phyloP scores from a whole-genome alignment of 92 coral and sea anemone species.

The Parazoanthus swiftii region DNA sequence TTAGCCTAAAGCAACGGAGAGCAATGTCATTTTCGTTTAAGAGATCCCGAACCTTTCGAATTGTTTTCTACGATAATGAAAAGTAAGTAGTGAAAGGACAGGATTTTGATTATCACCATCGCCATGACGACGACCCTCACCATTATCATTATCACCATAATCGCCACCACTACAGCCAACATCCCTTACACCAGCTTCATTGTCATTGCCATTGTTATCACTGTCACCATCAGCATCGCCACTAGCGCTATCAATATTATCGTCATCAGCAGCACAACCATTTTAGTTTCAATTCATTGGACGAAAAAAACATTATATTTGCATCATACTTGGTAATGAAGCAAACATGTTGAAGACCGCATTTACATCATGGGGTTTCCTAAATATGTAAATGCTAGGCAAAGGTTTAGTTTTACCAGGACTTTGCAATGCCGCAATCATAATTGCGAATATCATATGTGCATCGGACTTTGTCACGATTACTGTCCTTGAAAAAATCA shows the following conservation, averaged over 20 bases:
- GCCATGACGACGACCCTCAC: too few species aligned
- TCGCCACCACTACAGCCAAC: too few species aligned
- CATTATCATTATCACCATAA: too few species aligned
- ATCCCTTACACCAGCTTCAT: too few species aligned
- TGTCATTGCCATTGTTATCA: too few species aligned
- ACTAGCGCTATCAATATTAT: too few species aligned
- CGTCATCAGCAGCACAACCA: too few species aligned
- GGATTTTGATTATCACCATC: not conserved
- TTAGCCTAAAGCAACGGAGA: not conserved
- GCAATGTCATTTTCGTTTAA: not conserved
- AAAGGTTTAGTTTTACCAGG: constrained; percentile 4
- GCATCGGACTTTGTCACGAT: constrained; percentile 16
- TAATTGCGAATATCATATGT: constrained; percentile 14
- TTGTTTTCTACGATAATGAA: not conserved
- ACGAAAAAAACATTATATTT: constrained; percentile 21
- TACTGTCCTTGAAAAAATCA: not conserved
- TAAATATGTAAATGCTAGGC: not conserved
- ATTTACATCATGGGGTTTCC: constrained; percentile 12
- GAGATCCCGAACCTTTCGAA: not conserved
- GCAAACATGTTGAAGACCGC: constrained; percentile 22
- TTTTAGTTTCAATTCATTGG: not conserved
- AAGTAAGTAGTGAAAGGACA: not conserved
- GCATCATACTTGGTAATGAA: constrained; percentile 29
- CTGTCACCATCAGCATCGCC: too few species aligned
- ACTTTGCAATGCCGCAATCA: not conserved